Conservation (phyloP, 1,140 invertebrate genomes). For the Battus philenor region DNA sequence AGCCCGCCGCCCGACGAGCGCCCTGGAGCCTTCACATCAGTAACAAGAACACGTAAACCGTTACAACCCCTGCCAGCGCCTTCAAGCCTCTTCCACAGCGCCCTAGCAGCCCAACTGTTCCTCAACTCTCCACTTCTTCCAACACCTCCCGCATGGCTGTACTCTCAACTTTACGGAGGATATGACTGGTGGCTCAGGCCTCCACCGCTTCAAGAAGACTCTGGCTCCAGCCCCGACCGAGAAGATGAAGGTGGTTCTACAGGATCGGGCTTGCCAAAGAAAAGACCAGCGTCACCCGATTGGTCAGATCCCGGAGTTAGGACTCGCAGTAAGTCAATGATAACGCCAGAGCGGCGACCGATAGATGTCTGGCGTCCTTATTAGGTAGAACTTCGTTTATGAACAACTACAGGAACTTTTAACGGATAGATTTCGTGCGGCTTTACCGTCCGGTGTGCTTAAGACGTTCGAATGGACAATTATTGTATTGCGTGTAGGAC, state of each 20-base stretch:
- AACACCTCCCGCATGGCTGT: slow-evolving; percentile 84
- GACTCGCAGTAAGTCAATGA: slow-evolving; percentile 65
- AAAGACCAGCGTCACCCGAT: slow-evolving; percentile 61
- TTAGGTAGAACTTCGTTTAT: slow-evolving; percentile 32
- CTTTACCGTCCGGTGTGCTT: slow-evolving; percentile 39
- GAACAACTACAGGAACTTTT: slow-evolving; percentile 30
- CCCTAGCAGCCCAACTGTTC: slow-evolving; percentile 82
- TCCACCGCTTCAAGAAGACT: slow-evolving; percentile 62
- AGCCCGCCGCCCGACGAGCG: slow-evolving; percentile 71
- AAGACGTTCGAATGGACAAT: slow-evolving; percentile 19
- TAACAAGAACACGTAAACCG: slow-evolving; percentile 64
- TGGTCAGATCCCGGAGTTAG: slow-evolving; percentile 60
- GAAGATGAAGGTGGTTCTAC: slow-evolving; percentile 57
- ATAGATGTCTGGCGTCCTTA: slow-evolving; percentile 80
- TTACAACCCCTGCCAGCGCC: slow-evolving; percentile 66
- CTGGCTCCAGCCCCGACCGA: slow-evolving; percentile 61
- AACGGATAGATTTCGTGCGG: slow-evolving; percentile 29
- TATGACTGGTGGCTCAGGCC: slow-evolving; percentile 80
- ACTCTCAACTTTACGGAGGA: slow-evolving; percentile 81
- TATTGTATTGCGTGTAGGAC: slow-evolving; percentile 24
- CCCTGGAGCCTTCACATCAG: slow-evolving; percentile 73
- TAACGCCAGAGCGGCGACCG: slow-evolving; percentile 58
- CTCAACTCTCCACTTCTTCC: slow-evolving; percentile 82
- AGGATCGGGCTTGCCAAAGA: slow-evolving; percentile 64
- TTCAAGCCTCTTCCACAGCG: slow-evolving; percentile 79